Evolutionary conservation across 2,888 invertebrate species (phyloP), one percentile per base, ranked within the genome.

Genomic region (Sabellastarte sp.): DNA sequence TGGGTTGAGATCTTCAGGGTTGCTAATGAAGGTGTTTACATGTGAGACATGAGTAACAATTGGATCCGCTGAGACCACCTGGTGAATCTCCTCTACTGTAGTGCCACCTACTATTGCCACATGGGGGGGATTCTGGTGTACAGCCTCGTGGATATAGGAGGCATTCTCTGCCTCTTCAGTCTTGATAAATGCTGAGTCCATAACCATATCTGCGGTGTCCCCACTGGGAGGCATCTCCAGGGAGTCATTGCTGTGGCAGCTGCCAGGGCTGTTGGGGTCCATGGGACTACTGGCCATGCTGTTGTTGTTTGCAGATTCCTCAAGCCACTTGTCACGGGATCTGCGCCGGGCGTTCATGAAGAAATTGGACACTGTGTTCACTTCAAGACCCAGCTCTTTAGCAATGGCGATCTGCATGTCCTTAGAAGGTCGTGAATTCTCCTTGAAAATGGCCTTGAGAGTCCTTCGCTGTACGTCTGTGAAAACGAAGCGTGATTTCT

Each of bases 331-430:
- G 86, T 98, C 98, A 74, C 86, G 83, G 50, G 86, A 86, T 72
- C 99, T 89, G 75, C 99, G 89, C 66, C 98, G 88, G 20, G 99
- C 98, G 86, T 99, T 99, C 99, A 99, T 99, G 87, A 99, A 99
- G 88, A 99, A 99, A 85, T 99, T 99, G 59, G 98, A 97, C 65
- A 98, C 97, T 15, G 98, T 98, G 62, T 95, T 95, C 61, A 97
- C 95, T 84, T 97, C 96, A 73, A 98, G 88, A 70, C 97, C 96
- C 77, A 98, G 87, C 84, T 98, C 97, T 74, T 97, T 88, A 32
- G 97, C 96, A 87, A 98, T 98, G 78, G 97, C 97, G 79, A 96
- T 95, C 87, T 98, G 97, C 97, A 98, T 98, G 87, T 98, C 98
- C 87, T 98, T 98, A 74, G 95, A 95, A 76, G 98, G 97, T 86